These are phyloP conservation scores for Zaprionus inermis DNA, from an alignment of 1,140 invertebrate genomes.

Conservation along the genomic window DNA sequence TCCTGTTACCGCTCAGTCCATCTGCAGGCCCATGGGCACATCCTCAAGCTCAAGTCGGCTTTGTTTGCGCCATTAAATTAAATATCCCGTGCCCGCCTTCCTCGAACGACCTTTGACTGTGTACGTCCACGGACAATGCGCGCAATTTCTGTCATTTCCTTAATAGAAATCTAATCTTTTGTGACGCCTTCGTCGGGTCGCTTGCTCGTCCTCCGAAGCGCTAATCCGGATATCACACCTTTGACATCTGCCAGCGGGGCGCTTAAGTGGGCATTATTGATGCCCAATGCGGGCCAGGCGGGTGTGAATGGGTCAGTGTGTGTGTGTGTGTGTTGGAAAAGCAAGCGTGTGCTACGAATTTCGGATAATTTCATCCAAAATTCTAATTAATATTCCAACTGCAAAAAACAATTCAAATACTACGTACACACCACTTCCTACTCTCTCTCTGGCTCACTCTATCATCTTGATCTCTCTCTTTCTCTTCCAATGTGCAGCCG, in stretches of 20 bases:
- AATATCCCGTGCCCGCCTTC: constrained; percentile 62
- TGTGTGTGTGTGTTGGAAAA: background rate
- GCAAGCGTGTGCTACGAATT: constrained; percentile 9
- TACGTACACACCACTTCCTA: background rate
- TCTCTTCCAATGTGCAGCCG: background rate
- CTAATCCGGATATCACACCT: constrained; percentile 81
- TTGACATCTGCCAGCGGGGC: constrained; percentile 68
- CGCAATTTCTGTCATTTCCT: constrained; percentile 79
- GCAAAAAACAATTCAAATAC: background rate
- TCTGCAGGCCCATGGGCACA: constrained; percentile 17
- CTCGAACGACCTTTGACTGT: constrained; percentile 37
- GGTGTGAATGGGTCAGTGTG: background rate
- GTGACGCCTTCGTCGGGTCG: constrained; percentile 44
- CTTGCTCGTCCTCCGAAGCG: background rate
- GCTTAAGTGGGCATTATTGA: constrained; percentile 42
- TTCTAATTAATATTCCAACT: background rate
- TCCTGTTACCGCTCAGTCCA: background rate
- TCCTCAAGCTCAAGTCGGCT: constrained; percentile 55
- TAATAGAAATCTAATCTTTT: constrained; percentile 84
- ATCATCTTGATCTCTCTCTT: background rate
- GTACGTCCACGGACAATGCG: constrained; percentile 57
- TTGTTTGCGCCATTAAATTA: constrained; percentile 81
- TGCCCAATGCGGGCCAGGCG: background rate
- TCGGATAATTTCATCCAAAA: constrained; percentile 5
- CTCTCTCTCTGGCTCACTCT: too few relatives aligned